These are phyloP conservation scores for Limosa lapponica DNA, from an alignment of 2,797 vertebrate genomes.

Conservation along the genomic window DNA sequence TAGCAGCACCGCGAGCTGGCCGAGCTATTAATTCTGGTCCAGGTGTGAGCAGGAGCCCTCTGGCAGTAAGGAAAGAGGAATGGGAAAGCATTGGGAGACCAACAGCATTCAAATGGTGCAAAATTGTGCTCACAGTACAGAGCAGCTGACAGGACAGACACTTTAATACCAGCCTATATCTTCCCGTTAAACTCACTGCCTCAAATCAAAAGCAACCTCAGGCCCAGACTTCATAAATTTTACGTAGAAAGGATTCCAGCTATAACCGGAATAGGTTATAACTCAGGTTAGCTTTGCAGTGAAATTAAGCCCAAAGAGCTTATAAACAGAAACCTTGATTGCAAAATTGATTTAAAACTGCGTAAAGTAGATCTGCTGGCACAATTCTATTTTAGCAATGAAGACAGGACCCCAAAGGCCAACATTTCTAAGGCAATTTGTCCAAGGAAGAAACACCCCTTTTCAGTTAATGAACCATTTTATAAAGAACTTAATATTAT, in stretches of 20 bases:
- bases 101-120: background rate
- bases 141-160: background rate
- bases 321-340: slow-evolving; percentile 12
- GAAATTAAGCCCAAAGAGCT: slow-evolving; percentile 3
- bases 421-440: slow-evolving; percentile 10
- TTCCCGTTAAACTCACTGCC: background rate
- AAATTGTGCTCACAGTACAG: background rate
- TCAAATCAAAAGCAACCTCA: background rate
- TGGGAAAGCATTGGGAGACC: background rate
- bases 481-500: background rate
- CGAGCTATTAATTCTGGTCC: background rate
- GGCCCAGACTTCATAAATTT: background rate
- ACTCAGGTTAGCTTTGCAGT: background rate
- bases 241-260: background rate
- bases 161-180: background rate
- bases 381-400: background rate
- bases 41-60: background rate
- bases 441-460: background rate
- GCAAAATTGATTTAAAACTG: slow-evolving; percentile 3
- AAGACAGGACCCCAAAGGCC: background rate
- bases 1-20: background rate
- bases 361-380: background rate
- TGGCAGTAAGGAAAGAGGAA: background rate
- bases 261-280: background rate
- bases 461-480: slow-evolving; percentile 16